Evolutionary conservation across 1,140 invertebrate species (phyloP), one percentile per base, ranked within the genome.

Genomic region (Diorhabda carinulata): DNA sequence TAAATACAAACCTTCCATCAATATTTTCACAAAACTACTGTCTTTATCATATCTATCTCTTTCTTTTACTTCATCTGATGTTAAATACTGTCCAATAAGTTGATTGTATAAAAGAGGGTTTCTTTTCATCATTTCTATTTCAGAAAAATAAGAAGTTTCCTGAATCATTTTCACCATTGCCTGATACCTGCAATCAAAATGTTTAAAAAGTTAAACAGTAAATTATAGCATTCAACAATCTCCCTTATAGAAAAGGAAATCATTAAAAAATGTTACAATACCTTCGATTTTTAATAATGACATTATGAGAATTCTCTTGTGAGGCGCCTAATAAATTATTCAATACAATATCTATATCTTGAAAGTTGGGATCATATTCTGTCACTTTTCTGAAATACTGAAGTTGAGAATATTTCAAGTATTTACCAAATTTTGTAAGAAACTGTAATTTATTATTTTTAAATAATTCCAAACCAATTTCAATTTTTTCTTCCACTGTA

Each of bases 21-120:
- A 83, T 70, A 92, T 83, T 78, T 86, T 87, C 0, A 91, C 86
- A 72, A 92, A 87, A 66, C 86, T 90, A 5, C 85, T 82, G 74
- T 87, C 86, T 43, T 84, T 81, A 72, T 86, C 83, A 47, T 79
- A 78, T 64, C 83, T 84, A 75, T 92, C 89, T 45, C 89, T 81
- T 57, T 83, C 82, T 71, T 83, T 84, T 63, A 87, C 88, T 81
- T 97, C 92, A 59, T 92, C 87, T 66, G 90, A 86, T 5, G 89
- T 89, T 69, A 96, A 79, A 80, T 92, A 95, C 77, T 91, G 89
- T 0, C 94, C 95, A 65, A 97, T 83, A 66, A 98, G 82, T 76
- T 96, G 90, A 64, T 97, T 92, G 83, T 94, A 98, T 0, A 97
- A 79, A 64, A 94, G 84, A 1, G 95, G 95, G 82, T 95, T 94